Base-by-base conservation (phyloP, 2,888 invertebrate genomes). In the Monopis laevigella region DNA sequence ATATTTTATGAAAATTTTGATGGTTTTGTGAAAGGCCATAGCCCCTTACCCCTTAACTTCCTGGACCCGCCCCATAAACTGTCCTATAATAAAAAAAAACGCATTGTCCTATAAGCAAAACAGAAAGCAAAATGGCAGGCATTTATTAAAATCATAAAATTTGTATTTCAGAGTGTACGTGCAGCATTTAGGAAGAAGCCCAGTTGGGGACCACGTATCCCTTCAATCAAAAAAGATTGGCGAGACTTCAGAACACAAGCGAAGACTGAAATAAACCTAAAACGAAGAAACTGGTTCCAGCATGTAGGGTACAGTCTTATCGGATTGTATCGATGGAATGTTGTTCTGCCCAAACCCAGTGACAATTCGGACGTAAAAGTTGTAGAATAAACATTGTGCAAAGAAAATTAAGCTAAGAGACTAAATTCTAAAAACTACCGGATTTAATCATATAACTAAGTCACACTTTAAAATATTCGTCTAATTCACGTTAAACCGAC, bases 141-240 rank as follows among this genome's bases (percentile, higher is more conserved):
- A n/a, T 5, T 21, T 21, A 7, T 21, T 21, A 21, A 21, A 8
- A 7, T 5, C 24, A 42, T n/a, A n/a, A n/a, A n/a, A n/a, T n/a
- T n/a, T n/a, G n/a, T 29, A 43, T 58, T 49, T 28, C 65, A 84
- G 84, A 77, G 72, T 43, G 52, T 82, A 28, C 69, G 54, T 45
- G 56, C 55, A 2, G 54, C 83, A 1, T 75, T 84, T 54, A 59
- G 71, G 28, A 73, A 83, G 28, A 77, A 73, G 42, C 55, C 65
- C 42, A 58, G 18, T 28, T 86, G 86, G 85, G 84, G 85, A 1
- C 90, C 90, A 0, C 65, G 67, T 6, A 82, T 85, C 44, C 61
- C 68, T 0, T 65, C 75, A 18, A 69, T 62, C 1, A 73, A 69
- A 21, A 77, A 78, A 18, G 82, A 84, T 46, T 89, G 88, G 88